Percentiles rank a stretch among this genome's conserved stretches.
Conservation (phyloP, 2,888 invertebrate species). For the Volucella inanis region DNA sequence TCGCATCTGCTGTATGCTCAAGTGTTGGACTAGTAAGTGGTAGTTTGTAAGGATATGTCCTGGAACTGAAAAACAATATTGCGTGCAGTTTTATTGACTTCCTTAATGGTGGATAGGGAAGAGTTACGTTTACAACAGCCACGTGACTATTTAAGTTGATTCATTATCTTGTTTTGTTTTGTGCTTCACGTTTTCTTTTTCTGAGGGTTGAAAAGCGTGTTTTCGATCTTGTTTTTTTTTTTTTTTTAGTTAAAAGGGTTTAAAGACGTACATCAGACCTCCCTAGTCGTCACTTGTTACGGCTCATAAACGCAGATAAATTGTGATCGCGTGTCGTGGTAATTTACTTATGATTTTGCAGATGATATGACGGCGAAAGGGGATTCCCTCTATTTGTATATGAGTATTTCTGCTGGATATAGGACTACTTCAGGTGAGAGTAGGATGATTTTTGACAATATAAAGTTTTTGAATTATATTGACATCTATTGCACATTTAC, state of each 20-base stretch:
- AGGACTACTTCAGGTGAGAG: no score
- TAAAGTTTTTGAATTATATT: no score
- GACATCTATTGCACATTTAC: no score
- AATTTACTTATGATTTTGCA: constrained; percentile 56
- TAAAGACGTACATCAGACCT: constrained; percentile 60
- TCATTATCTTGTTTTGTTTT: constrained; percentile 66
- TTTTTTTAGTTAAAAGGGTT: constrained; percentile 46
- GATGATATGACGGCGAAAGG: constrained; percentile 29
- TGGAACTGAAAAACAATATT: constrained; percentile 4
- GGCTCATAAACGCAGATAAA: constrained; percentile 81
- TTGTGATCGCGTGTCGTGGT: constrained; percentile 54
- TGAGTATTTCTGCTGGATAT: no score
- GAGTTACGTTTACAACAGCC: constrained; percentile 53
- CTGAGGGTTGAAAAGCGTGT: background rate
- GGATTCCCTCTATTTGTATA: background rate
- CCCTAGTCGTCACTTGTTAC: constrained; percentile 83
- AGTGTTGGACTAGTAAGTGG: constrained; percentile 54
- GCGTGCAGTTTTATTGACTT: constrained; percentile 51
- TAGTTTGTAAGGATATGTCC: constrained; percentile 51
- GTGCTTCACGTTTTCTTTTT: constrained; percentile 49
- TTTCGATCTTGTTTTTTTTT: constrained; percentile 7
- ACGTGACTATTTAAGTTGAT: constrained; percentile 67
- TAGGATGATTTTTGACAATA: no score
- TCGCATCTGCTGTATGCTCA: constrained; percentile 69
- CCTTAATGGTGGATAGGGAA: constrained; percentile 36